Base-by-base conservation (phyloP, 2,888 invertebrate species). In the Lasioglossum malachurum region DNA sequence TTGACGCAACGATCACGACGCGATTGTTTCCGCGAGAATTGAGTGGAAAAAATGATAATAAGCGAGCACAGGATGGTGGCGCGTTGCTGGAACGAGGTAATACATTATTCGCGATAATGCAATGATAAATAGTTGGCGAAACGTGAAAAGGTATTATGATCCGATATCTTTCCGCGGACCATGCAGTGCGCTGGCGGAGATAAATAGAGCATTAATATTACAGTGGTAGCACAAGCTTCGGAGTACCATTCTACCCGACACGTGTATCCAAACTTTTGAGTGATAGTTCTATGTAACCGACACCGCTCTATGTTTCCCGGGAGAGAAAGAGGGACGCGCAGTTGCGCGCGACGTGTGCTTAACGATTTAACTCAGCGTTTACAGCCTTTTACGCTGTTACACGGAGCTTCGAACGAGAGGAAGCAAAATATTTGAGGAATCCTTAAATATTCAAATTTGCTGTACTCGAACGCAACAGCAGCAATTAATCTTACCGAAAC, bases 191-290 rank as follows among this genome's bases (percentile, higher is more conserved):
- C 12, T 38, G n/a, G 4, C 23, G 23, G 35, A 71, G 38, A 71
- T 71, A 71, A 71, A 71, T 38, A 41, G 35, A 67, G 35, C 67
- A 67, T 67, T 71, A 38, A 71, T 38, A 71, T 71, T 71, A 71
- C 69, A 71, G 38, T 23, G 41, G 38, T 38, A 71, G 69, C 23
- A 38, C 10, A 41, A 71, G 69, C 41, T 69, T 23, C 35, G 5
- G 69, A 71, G 69, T 71, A 71, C 38, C 69, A 71, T 71, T 71
- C 69, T 41, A 12, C 41, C 35, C 14, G 69, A 71, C 69, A 71
- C 38, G 69, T 71, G 69, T 71, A 71, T 23, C 69, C 38, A 71
- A 69, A 71, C 38, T 71, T 71, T 71, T 71, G 69, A 71, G 38
- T 23, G 69, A 71, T 71, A 71, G 69, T 67, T 38, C 35, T 23